Percentiles rank a stretch among this genome's conserved stretches.
Conservation (phyloP, 2,797 vertebrate genomes). For the Astyanax mexicanus region DNA sequence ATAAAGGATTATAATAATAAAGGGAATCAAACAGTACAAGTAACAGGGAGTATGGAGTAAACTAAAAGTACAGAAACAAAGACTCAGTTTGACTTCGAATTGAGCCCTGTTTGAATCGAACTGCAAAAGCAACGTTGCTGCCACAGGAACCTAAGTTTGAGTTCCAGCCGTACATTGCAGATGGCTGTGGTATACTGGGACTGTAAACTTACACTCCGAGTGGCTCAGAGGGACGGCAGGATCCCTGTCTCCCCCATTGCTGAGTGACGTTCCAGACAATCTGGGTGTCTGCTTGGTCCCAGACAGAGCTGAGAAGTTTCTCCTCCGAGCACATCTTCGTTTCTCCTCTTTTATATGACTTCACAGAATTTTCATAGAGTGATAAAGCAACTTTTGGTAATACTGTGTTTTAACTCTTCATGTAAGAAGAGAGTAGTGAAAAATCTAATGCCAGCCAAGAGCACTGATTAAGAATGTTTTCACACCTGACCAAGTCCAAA, state of each 20-base stretch:
- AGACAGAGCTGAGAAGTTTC: background rate
- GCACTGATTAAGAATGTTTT: too few relatives aligned
- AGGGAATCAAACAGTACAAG: too few relatives aligned
- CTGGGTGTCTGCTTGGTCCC: background rate
- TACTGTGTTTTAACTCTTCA: too few relatives aligned
- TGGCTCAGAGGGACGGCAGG: background rate
- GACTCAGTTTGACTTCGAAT: too few relatives aligned
- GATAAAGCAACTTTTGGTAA: too few relatives aligned
- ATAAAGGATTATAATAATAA: too few relatives aligned
- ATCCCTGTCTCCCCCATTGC: background rate
- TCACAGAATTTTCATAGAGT: background rate
- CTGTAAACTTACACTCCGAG: background rate
- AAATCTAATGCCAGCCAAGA: too few relatives aligned
- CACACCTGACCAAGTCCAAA: too few relatives aligned
- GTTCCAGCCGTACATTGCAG: background rate
- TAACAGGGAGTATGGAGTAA: too few relatives aligned
- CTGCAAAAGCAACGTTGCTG: background rate
- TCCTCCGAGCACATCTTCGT: background rate
- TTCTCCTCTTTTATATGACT: background rate
- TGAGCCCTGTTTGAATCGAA: background rate
- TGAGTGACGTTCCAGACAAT: conserved; percentile 11
- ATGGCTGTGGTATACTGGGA: background rate
- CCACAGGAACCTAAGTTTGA: background rate
- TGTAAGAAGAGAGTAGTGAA: too few relatives aligned
- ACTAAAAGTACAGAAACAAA: too few relatives aligned